A percentile compares a stretch with the other conserved stretches of the same genome.
These are phyloP conservation scores for Probaryconus sp. DNA, from an alignment of 1,140 invertebrate species.

Conservation along the genomic window DNA sequence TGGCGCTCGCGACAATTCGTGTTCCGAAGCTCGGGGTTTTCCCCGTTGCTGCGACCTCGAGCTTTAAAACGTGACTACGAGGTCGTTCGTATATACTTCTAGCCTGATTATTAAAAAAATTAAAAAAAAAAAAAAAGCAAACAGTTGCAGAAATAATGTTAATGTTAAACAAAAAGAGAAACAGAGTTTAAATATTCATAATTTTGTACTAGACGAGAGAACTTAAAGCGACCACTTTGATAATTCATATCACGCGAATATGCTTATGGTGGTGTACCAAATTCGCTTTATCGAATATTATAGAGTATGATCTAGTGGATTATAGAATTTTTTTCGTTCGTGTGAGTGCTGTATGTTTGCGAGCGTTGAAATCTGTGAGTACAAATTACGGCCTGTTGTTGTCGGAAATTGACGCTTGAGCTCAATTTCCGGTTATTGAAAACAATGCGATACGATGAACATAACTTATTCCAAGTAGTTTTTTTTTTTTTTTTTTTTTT, in stretches of 20 bases:
- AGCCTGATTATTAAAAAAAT: constrained; percentile 51
- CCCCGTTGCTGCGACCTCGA: constrained; percentile 48
- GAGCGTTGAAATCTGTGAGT: constrained; percentile 32
- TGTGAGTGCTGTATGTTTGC: constrained; percentile 26
- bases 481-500: neutral
- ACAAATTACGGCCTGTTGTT: constrained; percentile 51
- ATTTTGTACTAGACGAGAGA: constrained; percentile 73
- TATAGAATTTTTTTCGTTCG: constrained; percentile 40
- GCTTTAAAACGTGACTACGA: constrained; percentile 33
- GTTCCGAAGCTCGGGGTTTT: constrained; percentile 75
- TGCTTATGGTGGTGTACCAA: constrained; percentile 47
- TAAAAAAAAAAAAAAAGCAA: constrained; percentile 27
- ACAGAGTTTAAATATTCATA: constrained; percentile 66
- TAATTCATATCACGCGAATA: constrained; percentile 63
- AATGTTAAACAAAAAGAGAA: constrained; percentile 42
- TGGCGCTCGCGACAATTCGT: constrained; percentile 77
- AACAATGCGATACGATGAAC: constrained; percentile 13
- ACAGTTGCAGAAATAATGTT: constrained; percentile 37
- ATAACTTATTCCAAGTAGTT: neutral
- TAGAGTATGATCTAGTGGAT: constrained; percentile 34
- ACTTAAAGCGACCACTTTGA: constrained; percentile 61
- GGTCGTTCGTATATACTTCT: constrained; percentile 10
- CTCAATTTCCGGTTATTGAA: constrained; percentile 15
- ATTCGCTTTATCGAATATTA: constrained; percentile 40
- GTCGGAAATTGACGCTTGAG: constrained; percentile 16